Percentiles rank a stretch among this genome's conserved stretches.
phyloP scores from a whole-genome alignment of 1,140 invertebrate species.

The Mamestra configurata region DNA sequence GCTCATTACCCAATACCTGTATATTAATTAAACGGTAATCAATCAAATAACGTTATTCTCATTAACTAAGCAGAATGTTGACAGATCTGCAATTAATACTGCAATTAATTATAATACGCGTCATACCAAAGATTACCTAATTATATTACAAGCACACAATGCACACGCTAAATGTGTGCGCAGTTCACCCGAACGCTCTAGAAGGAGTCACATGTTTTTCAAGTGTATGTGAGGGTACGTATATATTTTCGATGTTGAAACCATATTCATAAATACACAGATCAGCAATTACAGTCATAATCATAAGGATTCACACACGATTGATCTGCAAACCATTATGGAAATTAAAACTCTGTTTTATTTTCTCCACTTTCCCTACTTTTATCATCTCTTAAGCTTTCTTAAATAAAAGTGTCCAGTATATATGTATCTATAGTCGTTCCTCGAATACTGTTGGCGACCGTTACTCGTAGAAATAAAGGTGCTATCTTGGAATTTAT shows the following conservation, averaged over 20 bases:
- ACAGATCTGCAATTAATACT: neutral
- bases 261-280: no score
- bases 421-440: neutral
- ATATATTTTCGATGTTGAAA: neutral
- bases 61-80: neutral
- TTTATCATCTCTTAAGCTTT: neutral
- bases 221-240: no score
- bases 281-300: neutral
- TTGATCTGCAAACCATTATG: neutral
- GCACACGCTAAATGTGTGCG: no score
- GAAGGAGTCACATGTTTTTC: no score
- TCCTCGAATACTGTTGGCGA: neutral
- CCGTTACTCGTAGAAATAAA: slow-evolving; percentile 20
- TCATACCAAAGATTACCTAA: neutral
- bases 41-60: neutral
- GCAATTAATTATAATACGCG: neutral
- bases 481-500: slow-evolving; percentile 48
- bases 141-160: no score
- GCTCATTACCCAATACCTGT: no score
- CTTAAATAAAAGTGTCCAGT: neutral
- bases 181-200: no score
- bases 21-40: neutral
- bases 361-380: neutral
- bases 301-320: neutral
- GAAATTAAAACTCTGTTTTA: neutral